phyloP scores from a whole-genome alignment of 2,113 vertebrate genomes.

The Tylochromis polylepis region DNA sequence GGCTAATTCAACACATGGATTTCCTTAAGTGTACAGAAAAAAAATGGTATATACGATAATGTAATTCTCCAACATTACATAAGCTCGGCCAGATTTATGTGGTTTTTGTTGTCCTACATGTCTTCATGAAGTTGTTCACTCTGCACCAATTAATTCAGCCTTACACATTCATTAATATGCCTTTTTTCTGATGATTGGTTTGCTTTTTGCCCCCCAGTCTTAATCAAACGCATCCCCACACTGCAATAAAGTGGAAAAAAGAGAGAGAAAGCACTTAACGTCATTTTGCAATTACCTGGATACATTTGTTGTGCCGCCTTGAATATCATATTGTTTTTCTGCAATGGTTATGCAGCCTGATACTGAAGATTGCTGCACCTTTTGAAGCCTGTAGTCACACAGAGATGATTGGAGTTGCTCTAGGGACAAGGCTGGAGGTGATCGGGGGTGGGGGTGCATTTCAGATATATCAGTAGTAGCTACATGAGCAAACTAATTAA shows the following conservation, averaged over 20 bases:
- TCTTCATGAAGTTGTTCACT: conserved; percentile 50
- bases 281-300: conserved; percentile 59
- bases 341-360: conserved; percentile 17
- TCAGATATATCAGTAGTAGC: conserved; percentile 8
- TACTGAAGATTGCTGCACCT: conserved; percentile 6
- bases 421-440: background rate
- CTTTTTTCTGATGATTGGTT: conserved; percentile 51
- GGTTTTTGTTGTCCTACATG: conserved; percentile 27
- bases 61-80: conserved; percentile 1
- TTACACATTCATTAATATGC: conserved; percentile 47
- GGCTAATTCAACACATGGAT: background rate
- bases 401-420: conserved; percentile 9
- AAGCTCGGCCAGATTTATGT: conserved; percentile 10
- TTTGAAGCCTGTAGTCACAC: conserved; percentile 27
- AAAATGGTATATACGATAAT: conserved; percentile 4
- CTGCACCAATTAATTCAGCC: conserved; percentile 43
- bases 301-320: conserved; percentile 63
- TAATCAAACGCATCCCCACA: conserved; percentile 64
- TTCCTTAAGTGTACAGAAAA: background rate
- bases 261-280: conserved; percentile 42
- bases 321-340: conserved; percentile 66
- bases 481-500: conserved; percentile 63
- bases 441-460: background rate
- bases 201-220: conserved; percentile 59
- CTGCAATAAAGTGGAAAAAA: conserved; percentile 42